These are phyloP conservation scores for Rhodeus uyekii DNA, from an alignment of 2,797 vertebrate genomes.

Conservation along the genomic window DNA sequence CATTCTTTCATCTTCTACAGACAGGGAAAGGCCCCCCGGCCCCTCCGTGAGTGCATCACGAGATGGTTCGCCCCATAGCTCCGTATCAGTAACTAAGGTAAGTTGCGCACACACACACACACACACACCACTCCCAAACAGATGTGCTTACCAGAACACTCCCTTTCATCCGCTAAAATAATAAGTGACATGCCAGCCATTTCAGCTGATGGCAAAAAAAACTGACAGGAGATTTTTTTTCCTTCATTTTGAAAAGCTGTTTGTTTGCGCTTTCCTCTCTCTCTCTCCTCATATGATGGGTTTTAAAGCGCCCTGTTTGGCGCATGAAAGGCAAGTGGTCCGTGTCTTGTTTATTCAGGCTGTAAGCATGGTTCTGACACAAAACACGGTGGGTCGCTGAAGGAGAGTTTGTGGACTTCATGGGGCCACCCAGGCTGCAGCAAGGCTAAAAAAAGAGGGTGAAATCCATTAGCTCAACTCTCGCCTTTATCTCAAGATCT, in stretches of 20 bases:
- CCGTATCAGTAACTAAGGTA: constrained; percentile 85
- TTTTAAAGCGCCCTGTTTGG: constrained; percentile 71
- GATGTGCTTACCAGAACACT: constrained; percentile 41
- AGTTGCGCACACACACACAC: constrained; percentile 35
- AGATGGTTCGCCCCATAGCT: constrained; percentile 90
- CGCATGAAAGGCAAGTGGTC: constrained; percentile 64
- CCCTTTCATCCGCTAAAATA: constrained; percentile 16
- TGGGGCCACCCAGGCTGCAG: constrained; percentile 72
- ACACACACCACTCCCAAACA: constrained; percentile 29
- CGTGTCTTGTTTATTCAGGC: constrained; percentile 69
- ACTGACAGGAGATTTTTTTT: neutral
- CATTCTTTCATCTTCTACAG: constrained; percentile 65
- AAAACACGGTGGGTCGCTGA: constrained; percentile 25
- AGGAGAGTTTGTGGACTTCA: constrained; percentile 9
- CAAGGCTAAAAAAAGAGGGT: constrained; percentile 42
- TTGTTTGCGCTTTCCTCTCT: constrained; percentile 49
- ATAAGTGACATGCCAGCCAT: constrained; percentile 25
- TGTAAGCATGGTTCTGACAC: constrained; percentile 71
- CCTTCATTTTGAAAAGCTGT: constrained; percentile 10
- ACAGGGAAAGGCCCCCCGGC: constrained; percentile 82
- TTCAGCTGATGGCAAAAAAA: constrained; percentile 21
- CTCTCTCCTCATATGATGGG: constrained; percentile 61
- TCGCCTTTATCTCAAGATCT: constrained; percentile 69
- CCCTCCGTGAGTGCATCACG: constrained; percentile 83
- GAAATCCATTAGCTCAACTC: constrained; percentile 66